These are phyloP conservation scores for Exephanes ischioxanthus DNA, from an alignment of 2,888 invertebrate species.

Conservation along the genomic window DNA sequence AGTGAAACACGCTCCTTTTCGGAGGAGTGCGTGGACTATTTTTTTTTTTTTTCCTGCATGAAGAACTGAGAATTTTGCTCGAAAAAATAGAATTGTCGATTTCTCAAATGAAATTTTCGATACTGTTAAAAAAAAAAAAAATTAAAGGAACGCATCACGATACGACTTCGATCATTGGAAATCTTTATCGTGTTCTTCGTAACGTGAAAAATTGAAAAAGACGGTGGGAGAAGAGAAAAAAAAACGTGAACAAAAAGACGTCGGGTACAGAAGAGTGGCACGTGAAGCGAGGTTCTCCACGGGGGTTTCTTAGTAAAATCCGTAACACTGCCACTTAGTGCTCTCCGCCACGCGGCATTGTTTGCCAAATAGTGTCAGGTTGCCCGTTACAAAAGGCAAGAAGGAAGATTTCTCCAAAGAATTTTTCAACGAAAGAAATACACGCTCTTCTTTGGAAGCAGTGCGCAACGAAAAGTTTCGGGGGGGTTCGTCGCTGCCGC, in stretches of 20 bases:
- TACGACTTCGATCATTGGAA: slow-evolving; percentile 1
- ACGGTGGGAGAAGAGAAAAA: slow-evolving; percentile 5
- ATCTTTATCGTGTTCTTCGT: slow-evolving; percentile 1
- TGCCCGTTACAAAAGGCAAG: slow-evolving; percentile 69
- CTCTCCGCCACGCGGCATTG: slow-evolving; percentile 74
- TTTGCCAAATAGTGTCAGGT: slow-evolving; percentile 80
- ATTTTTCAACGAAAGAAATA: slow-evolving; percentile 53
- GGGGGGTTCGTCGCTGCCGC: background rate
- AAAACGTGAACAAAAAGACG: slow-evolving; percentile 14
- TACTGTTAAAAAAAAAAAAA: background rate
- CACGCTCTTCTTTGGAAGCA: slow-evolving; percentile 27
- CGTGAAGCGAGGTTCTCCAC: slow-evolving; percentile 71
- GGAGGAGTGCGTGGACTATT: background rate
- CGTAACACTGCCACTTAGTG: slow-evolving; percentile 80
- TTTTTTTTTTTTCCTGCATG: background rate
- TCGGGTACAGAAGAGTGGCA: slow-evolving; percentile 54
- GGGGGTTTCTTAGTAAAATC: slow-evolving; percentile 78
- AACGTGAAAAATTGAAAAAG: slow-evolving; percentile 33
- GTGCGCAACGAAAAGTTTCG: slow-evolving; percentile 23
- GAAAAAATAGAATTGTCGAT: background rate
- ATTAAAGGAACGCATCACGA: background rate
- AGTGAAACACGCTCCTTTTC: background rate
- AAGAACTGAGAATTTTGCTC: background rate
- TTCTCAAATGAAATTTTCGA: background rate
- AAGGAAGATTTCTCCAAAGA: slow-evolving; percentile 72